Base-by-base conservation (phyloP, 2,888 invertebrate species). In the Leucoma salicis region DNA sequence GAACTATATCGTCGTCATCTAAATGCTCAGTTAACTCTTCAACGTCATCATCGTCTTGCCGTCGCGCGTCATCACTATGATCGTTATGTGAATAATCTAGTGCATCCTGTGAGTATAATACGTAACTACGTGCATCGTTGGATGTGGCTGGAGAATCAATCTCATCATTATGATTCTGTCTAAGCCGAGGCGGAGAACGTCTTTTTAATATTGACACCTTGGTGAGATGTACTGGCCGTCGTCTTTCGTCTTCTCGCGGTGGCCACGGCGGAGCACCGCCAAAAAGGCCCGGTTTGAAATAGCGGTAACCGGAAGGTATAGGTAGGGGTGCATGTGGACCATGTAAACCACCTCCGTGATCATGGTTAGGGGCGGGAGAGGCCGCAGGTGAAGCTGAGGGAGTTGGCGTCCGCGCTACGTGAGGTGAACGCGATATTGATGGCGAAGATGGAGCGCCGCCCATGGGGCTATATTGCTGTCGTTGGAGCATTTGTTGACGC, bases 201-300 rank as follows among this genome's bases (percentile, higher is more conserved):
- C 83, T 70, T 58, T 92, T 92, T 1, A 92, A 74, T 39, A 92
- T 92, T 0, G 92, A 92, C 1, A 92, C 91, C 70, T 92, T 92
- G 75, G 90, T 76, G 13, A 83, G 62, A 45, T 84, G 84, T 0
- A 76, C 60, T 1, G 73, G 64, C 1, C 81, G 70, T 1, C 90
- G 88, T 1, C 74, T 66, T 10, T 78, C 81, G 43, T 80, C 80
- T 10, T 81, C 81, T 35, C 79, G 84, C 21, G 78, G 78, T 0
- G 75, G 91, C 93, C 93, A 93, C 82, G 91, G 90, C 0, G 92
- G 91, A 0, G 93, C 91, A 3, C 94, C 94, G 14, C 94, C 94
- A 47, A 91, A 77, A 2, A 94, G 78, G 46, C 90, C 95, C 2
- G 92, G 82, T 62, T 92, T 92, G 56, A 91, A 87, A 70, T 92